phyloP scores from a whole-genome alignment of 2,888 invertebrate genomes.

The Odontomyia ornata region DNA sequence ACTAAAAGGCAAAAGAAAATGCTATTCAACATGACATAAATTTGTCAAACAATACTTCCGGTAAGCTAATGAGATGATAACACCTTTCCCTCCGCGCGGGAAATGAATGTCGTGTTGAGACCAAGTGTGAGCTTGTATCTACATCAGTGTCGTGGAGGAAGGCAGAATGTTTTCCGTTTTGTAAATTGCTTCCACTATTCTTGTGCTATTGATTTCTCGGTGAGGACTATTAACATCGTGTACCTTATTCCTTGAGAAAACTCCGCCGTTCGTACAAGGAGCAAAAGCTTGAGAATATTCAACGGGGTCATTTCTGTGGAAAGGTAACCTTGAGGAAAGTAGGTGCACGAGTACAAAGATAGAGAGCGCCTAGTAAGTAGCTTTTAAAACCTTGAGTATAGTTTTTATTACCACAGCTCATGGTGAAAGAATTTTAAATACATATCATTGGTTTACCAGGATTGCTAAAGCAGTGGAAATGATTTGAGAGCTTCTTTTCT shows the following conservation, averaged over 20 bases:
- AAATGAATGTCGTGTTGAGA: not conserved
- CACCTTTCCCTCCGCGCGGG: not conserved
- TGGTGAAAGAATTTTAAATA: not conserved
- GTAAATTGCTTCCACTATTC: conserved; percentile 17
- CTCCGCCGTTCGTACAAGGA: not conserved
- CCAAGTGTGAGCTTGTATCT: not conserved
- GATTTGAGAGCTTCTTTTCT: not conserved
- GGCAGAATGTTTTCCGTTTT: conserved; percentile 4
- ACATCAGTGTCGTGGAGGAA: not conserved
- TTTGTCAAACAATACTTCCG: conserved; percentile 1
- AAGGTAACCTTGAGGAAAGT: not conserved
- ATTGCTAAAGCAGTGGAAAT: not conserved
- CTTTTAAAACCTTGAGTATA: not conserved
- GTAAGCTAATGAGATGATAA: conserved; percentile 10
- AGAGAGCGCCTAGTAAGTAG: not conserved
- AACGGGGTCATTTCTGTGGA: not conserved
- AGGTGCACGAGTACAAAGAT: too few relatives aligned
- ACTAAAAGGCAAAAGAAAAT: too few relatives aligned
- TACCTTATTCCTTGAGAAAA: not conserved
- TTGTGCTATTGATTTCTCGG: not conserved
- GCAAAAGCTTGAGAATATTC: not conserved
- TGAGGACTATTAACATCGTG: not conserved
- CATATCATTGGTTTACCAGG: not conserved
- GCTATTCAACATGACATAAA: not conserved
- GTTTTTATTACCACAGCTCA: not conserved